phyloP scores from a whole-genome alignment of 2,113 vertebrate species.

The Octodon degus region DNA sequence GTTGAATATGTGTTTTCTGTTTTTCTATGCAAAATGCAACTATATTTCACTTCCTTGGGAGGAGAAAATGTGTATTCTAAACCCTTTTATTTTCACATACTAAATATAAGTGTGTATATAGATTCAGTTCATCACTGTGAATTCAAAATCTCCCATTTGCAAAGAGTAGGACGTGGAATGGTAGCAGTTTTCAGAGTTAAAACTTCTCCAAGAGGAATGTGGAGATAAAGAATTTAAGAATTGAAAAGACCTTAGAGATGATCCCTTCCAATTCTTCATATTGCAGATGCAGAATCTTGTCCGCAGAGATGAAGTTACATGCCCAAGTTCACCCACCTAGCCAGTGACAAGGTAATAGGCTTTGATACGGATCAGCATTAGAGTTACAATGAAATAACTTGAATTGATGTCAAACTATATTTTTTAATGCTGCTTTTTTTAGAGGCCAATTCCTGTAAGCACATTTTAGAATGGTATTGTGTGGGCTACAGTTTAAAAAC shows the following conservation, averaged over 20 bases:
- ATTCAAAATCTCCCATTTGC: conserved; percentile 74
- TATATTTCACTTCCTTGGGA: conserved; percentile 80
- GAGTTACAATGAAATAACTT: conserved; percentile 8
- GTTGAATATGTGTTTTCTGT: conserved; percentile 78
- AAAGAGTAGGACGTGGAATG: conserved; percentile 68
- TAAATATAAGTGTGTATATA: conserved; percentile 77
- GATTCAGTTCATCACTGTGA: conserved; percentile 79
- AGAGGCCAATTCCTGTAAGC: background rate
- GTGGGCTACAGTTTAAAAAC: conserved; percentile 26
- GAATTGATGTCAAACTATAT: conserved; percentile 25
- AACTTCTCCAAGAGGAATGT: conserved; percentile 53
- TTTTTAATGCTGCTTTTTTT: background rate
- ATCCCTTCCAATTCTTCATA: background rate
- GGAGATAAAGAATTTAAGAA: conserved; percentile 55
- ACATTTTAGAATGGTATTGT: conserved; percentile 31
- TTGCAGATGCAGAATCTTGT: background rate
- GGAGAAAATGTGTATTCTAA: conserved; percentile 27
- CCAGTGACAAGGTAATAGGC: background rate
- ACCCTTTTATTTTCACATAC: conserved; percentile 79
- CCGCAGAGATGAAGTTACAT: conserved; percentile 25
- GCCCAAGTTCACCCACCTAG: background rate
- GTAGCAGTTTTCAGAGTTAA: conserved; percentile 61
- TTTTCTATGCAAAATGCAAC: conserved; percentile 80
- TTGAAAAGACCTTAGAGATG: conserved; percentile 13
- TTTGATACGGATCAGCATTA: conserved; percentile 24